A percentile compares a stretch with the other conserved stretches of the same genome.
These are phyloP conservation scores for Columba janthina DNA, from an alignment of 2,113 vertebrate genomes.

Conservation along the genomic window DNA sequence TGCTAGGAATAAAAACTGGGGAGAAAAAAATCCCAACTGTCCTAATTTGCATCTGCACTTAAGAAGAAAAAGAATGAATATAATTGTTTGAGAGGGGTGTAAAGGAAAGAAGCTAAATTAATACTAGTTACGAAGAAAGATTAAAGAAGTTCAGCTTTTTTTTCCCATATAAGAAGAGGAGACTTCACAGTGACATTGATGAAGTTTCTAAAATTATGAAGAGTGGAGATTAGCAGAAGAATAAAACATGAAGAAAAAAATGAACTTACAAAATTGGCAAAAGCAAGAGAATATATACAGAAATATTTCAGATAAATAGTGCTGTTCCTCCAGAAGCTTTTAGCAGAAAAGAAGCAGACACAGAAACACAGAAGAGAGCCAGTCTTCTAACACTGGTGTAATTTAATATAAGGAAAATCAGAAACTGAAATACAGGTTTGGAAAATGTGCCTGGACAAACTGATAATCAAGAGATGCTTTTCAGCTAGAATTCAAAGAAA, in stretches of 20 bases:
- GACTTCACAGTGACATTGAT: slow-evolving; percentile 11
- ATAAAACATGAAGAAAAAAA: neutral
- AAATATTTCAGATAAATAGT: neutral
- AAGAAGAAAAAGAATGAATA: neutral
- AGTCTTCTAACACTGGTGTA: neutral
- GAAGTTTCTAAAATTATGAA: slow-evolving; percentile 23
- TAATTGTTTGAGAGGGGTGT: slow-evolving; percentile 34
- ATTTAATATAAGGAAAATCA: neutral
- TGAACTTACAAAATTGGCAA: neutral
- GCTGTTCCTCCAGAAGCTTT: neutral
- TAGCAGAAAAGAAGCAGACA: neutral
- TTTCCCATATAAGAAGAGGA: slow-evolving; percentile 18
- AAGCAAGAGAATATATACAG: neutral
- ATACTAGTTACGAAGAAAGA: slow-evolving; percentile 24
- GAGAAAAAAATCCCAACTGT: neutral
- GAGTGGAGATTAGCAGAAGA: neutral
- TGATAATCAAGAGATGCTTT: neutral
- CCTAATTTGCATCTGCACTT: slow-evolving; percentile 57
- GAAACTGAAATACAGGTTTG: neutral
- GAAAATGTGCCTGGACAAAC: neutral
- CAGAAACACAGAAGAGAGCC: neutral
- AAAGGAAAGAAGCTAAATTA: slow-evolving; percentile 39
- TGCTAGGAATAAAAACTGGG: neutral
- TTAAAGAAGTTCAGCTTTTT: slow-evolving; percentile 2
- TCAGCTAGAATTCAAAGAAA: neutral